Conservation (phyloP, 2,888 invertebrate genomes). For the Lepidochrysops patricia region DNA sequence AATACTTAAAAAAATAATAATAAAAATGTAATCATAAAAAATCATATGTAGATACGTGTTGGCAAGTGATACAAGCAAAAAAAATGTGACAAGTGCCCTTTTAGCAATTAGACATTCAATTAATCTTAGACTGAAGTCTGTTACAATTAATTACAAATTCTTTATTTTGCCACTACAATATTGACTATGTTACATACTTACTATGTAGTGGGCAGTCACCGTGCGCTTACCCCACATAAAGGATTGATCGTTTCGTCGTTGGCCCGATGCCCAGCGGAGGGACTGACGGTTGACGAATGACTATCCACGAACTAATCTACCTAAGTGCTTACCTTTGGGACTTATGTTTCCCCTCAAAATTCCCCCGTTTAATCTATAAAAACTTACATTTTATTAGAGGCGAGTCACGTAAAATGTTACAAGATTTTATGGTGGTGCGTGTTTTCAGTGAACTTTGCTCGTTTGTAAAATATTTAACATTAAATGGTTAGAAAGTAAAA, state of each 20-base stretch:
- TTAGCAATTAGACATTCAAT: too few species aligned
- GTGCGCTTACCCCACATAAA: conserved; percentile 23
- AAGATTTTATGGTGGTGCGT: background rate
- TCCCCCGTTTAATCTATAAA: background rate
- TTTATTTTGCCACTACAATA: too few species aligned
- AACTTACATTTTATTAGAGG: background rate
- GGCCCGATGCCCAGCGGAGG: conserved; percentile 20
- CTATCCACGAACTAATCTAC: conserved; percentile 13
- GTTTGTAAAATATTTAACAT: background rate
- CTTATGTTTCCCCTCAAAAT: background rate
- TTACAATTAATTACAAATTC: too few species aligned
- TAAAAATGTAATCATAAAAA: too few species aligned
- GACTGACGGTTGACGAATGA: conserved; percentile 23
- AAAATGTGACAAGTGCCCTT: too few species aligned
- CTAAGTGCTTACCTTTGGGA: conserved; percentile 7
- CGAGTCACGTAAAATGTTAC: too few species aligned
- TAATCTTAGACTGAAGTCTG: too few species aligned
- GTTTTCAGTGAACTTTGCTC: background rate
- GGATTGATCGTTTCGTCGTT: conserved; percentile 11
- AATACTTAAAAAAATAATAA: too few species aligned
- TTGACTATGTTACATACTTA: background rate
- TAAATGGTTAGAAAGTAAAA: too few species aligned
- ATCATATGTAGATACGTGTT: too few species aligned
- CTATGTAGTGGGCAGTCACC: background rate
- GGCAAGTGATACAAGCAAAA: too few species aligned